These are phyloP conservation scores for Myiopsitta monachus DNA, from an alignment of 2,113 vertebrate species.

Conservation along the genomic window DNA sequence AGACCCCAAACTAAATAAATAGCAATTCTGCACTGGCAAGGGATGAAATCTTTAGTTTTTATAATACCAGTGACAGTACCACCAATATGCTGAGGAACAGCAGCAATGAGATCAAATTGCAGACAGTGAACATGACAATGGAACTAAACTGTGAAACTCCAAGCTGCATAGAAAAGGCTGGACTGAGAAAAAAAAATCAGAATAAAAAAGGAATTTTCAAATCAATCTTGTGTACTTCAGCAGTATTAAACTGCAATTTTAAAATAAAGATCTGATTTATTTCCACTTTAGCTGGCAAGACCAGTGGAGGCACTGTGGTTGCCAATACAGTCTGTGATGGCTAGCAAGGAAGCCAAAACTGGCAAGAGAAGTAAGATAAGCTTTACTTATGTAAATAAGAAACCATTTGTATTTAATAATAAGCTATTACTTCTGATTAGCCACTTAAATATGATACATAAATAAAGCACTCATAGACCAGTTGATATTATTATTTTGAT, in stretches of 20 bases:
- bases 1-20: slow-evolving; percentile 55
- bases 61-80: background rate
- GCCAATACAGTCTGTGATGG: slow-evolving; percentile 44
- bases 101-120: background rate
- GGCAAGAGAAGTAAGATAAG: slow-evolving; percentile 32
- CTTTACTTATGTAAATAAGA: slow-evolving; percentile 55
- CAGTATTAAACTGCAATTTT: slow-evolving; percentile 47
- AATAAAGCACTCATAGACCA: slow-evolving; percentile 29
- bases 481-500: slow-evolving; percentile 39
- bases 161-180: background rate
- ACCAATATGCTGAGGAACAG: background rate
- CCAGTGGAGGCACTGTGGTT: background rate
- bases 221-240: background rate
- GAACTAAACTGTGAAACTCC: background rate
- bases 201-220: background rate
- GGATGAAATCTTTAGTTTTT: slow-evolving; percentile 51
- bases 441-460: slow-evolving; percentile 21
- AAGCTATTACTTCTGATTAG: slow-evolving; percentile 53
- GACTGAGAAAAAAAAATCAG: background rate
- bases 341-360: slow-evolving; percentile 50
- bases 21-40: slow-evolving; percentile 16
- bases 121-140: background rate
- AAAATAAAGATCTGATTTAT: slow-evolving; percentile 53
- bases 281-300: slow-evolving; percentile 42
- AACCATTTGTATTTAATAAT: slow-evolving; percentile 57